Evolutionary conservation across 2,797 vertebrate species (phyloP).

Genomic region (Lepus townsendii): DNA sequence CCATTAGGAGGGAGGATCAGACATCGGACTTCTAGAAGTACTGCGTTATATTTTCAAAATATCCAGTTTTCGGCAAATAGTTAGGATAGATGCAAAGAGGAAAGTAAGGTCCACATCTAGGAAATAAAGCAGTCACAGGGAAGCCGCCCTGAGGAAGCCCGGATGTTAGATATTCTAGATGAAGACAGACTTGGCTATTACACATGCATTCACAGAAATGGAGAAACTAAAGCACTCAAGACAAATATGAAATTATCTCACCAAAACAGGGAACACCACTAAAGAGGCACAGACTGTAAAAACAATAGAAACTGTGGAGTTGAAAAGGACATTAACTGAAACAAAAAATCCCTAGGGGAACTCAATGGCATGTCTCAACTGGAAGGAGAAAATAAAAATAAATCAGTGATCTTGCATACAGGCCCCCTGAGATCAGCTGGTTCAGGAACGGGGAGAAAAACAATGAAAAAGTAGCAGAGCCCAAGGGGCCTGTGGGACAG

Average conservation of each 20-base stretch:
- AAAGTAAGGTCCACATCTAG: neutral
- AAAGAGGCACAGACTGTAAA: constrained; percentile 28
- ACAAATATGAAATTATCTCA: constrained; percentile 21
- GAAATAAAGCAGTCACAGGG: neutral
- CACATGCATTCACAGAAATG: constrained; percentile 32
- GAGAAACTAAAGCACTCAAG: constrained; percentile 44
- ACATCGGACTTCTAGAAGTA: neutral
- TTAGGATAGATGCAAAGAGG: constrained; percentile 12
- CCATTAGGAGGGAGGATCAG: neutral
- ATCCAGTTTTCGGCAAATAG: constrained; percentile 10
- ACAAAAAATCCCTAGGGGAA: neutral
- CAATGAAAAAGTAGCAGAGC: neutral
- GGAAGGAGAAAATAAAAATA: neutral
- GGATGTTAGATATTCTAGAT: constrained; percentile 2
- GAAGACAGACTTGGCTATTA: constrained; percentile 28
- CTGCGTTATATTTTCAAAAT: neutral
- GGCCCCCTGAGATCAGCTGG: neutral
- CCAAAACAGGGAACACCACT: neutral
- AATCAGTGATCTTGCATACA: neutral
- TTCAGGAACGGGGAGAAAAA: constrained; percentile 48
- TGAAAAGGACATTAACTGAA: constrained; percentile 22
- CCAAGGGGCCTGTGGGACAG: neutral
- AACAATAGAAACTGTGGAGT: constrained; percentile 35
- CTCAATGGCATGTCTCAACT: constrained; percentile 31
- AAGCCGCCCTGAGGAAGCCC: neutral